phyloP scores from a whole-genome alignment of 2,797 vertebrate species.

The Rhadinocentrus ornatus region DNA sequence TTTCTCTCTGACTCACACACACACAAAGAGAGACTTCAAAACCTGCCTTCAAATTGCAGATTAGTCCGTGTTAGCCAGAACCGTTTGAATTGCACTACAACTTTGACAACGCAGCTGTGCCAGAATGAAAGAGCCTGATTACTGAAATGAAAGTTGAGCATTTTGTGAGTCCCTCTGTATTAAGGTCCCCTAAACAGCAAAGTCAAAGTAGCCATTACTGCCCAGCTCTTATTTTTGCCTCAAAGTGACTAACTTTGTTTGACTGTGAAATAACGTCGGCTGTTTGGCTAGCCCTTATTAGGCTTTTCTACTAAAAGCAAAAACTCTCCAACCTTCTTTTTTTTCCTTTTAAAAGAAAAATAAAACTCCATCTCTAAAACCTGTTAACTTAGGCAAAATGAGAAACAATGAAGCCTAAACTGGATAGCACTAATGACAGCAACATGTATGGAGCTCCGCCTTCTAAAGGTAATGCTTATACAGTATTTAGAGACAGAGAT shows the following conservation, averaged over 20 bases:
- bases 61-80: constrained; percentile 61
- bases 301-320: constrained; percentile 39
- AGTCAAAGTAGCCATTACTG: constrained; percentile 33
- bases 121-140: constrained; percentile 62
- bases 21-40: constrained; percentile 56
- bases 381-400: constrained; percentile 23
- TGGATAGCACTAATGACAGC: constrained; percentile 29
- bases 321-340: background rate
- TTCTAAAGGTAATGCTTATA: constrained; percentile 36
- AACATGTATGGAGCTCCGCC: constrained; percentile 24
- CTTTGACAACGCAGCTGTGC: constrained; percentile 68
- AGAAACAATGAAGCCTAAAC: constrained; percentile 44
- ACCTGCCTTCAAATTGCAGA: constrained; percentile 67
- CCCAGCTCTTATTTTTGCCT: constrained; percentile 44
- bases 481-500: constrained; percentile 57
- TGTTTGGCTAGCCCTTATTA: constrained; percentile 7
- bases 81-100: constrained; percentile 55
- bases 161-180: constrained; percentile 9
- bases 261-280: constrained; percentile 40
- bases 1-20: constrained; percentile 49
- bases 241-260: constrained; percentile 22
- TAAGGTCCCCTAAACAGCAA: constrained; percentile 26
- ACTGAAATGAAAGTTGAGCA: constrained; percentile 55
- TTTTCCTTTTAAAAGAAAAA: too few relatives aligned
- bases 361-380: constrained; percentile 23